phyloP scores from a whole-genome alignment of 2,888 invertebrate genomes.

The Lasioglossum leucozonium region DNA sequence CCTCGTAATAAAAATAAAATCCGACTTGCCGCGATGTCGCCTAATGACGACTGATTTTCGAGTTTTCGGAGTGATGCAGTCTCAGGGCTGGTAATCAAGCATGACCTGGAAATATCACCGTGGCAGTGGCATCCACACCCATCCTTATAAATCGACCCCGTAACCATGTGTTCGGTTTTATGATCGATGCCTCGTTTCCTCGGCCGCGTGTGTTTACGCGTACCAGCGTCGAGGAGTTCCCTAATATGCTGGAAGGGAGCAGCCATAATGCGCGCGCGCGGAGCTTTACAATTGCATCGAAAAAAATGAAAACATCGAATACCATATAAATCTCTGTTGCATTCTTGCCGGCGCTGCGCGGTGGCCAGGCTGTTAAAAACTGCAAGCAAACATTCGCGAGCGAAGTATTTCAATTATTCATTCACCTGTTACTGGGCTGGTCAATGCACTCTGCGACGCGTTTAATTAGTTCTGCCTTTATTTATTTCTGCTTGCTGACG shows the following conservation, averaged over 20 bases:
- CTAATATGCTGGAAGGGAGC: neutral
- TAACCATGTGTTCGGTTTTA: constrained; percentile 44
- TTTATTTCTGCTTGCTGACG: neutral
- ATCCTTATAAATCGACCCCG: constrained; percentile 24
- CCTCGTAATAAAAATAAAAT: constrained; percentile 13
- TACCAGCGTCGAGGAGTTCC: constrained; percentile 10
- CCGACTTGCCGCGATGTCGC: constrained; percentile 1
- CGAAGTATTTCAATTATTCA: constrained; percentile 4
- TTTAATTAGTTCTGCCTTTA: constrained; percentile 5
- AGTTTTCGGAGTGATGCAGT: neutral
- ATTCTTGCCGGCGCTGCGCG: neutral
- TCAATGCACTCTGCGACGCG: neutral
- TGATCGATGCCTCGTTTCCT: constrained; percentile 36
- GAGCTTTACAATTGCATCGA: neutral
- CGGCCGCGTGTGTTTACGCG: constrained; percentile 10
- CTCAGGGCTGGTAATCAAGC: neutral
- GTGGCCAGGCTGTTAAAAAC: neutral
- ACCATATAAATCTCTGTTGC: constrained; percentile 4
- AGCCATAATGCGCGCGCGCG: neutral
- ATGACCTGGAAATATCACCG: constrained; percentile 19
- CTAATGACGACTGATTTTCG: neutral
- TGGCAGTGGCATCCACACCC: constrained; percentile 3
- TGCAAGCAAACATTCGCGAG: constrained; percentile 3
- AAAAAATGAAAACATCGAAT: neutral
- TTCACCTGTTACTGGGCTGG: constrained; percentile 2